These are phyloP conservation scores for Notoglanidium macrostoma DNA, from an alignment of 2,797 vertebrate species.

Conservation along the genomic window DNA sequence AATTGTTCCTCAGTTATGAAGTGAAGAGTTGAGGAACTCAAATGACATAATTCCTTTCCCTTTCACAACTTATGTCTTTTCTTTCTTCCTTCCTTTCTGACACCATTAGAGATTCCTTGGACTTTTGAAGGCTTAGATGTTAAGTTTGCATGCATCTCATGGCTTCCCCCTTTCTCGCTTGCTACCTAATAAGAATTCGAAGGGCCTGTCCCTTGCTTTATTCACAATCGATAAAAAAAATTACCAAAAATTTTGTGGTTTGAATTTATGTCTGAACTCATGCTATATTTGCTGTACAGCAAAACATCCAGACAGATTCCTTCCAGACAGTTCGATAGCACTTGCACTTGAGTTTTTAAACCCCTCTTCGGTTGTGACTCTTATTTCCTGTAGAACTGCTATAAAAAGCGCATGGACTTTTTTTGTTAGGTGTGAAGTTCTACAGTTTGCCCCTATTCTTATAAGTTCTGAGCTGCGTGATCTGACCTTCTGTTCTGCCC, in stretches of 20 bases:
- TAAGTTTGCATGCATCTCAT: neutral
- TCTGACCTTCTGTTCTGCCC: neutral
- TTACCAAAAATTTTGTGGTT: neutral
- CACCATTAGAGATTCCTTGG: neutral
- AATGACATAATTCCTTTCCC: neutral
- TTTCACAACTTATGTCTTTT: neutral
- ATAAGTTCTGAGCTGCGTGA: neutral
- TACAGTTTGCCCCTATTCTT: neutral
- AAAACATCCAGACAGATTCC: neutral
- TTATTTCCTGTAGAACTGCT: neutral
- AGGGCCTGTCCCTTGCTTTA: neutral
- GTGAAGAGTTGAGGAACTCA: neutral
- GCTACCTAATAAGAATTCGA: neutral
- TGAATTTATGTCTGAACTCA: neutral
- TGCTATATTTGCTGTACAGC: neutral
- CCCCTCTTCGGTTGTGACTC: neutral
- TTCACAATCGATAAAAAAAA: neutral
- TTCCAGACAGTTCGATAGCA: neutral
- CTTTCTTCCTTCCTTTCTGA: neutral
- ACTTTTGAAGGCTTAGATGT: neutral
- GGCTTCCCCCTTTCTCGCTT: neutral
- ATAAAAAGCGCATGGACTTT: neutral
- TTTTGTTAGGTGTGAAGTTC: neutral
- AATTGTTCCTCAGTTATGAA: neutral
- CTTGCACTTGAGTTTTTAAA: neutral